Conservation (phyloP, 2,797 vertebrate genomes). For the Crenichthys baileyi region DNA sequence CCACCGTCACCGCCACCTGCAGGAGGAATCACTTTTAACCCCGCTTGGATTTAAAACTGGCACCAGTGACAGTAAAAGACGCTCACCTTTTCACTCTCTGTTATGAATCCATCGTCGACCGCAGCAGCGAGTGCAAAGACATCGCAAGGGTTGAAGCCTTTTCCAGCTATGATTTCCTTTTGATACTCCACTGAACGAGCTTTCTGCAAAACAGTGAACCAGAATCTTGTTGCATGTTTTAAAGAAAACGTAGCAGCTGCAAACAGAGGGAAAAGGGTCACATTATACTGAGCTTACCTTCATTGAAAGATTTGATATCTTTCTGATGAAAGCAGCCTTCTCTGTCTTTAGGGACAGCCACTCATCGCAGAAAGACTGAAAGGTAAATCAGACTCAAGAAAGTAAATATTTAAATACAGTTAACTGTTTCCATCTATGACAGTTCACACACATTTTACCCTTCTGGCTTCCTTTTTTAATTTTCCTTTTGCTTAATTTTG, state of each 20-base stretch:
- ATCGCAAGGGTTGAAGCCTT: slow-evolving; percentile 80
- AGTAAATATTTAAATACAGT: neutral
- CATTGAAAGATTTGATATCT: slow-evolving; percentile 15
- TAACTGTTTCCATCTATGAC: neutral
- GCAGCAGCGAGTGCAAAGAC: slow-evolving; percentile 79
- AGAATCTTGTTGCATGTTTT: neutral
- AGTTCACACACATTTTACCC: neutral
- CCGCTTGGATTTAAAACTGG: no score
- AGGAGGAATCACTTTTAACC: neutral
- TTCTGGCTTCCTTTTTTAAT: neutral
- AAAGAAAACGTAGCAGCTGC: neutral
- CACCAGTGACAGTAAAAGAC: neutral
- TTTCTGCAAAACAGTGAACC: slow-evolving; percentile 11
- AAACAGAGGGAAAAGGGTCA: neutral
- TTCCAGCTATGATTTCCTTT: slow-evolving; percentile 54
- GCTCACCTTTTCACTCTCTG: slow-evolving; percentile 45
- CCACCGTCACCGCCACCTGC: slow-evolving; percentile 70
- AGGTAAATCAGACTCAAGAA: neutral
- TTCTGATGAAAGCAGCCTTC: slow-evolving; percentile 54
- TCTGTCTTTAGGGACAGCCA: slow-evolving; percentile 28
- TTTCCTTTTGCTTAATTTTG: neutral
- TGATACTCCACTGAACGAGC: slow-evolving; percentile 23
- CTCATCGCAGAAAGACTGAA: slow-evolving; percentile 45
- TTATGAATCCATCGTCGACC: slow-evolving; percentile 64
- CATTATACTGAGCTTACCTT: neutral